Conservation (phyloP, 1,140 invertebrate species). For the Atopsyche davidsoni region DNA sequence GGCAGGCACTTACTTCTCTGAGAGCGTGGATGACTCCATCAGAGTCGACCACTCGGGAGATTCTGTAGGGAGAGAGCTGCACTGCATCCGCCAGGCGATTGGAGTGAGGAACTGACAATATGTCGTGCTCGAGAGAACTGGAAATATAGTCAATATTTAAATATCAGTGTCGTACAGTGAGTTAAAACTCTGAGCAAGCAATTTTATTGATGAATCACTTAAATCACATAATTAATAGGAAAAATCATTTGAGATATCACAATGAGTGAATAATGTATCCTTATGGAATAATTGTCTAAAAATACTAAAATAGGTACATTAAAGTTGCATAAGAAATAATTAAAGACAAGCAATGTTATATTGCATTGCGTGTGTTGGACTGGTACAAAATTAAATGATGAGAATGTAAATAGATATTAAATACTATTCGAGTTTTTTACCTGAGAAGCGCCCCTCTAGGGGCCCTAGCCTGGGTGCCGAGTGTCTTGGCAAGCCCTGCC, state of each 20-base stretch:
- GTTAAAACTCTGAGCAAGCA: no score
- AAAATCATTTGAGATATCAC: no score
- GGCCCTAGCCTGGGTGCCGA: constrained; percentile 50
- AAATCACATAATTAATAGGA: no score
- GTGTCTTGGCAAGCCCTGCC: constrained; percentile 43
- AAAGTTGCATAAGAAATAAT: neutral
- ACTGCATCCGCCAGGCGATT: constrained; percentile 47
- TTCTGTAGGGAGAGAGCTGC: constrained; percentile 64
- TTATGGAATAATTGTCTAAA: no score
- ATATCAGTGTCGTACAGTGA: no score
- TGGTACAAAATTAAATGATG: no score
- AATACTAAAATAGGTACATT: neutral
- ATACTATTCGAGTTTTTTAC: no score
- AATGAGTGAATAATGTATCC: no score
- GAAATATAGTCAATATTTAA: no score
- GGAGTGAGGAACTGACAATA: constrained; percentile 43
- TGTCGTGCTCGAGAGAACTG: constrained; percentile 51
- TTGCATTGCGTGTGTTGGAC: no score
- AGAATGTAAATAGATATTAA: neutral
- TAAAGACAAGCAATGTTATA: no score
- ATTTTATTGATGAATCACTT: no score
- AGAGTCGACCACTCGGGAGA: constrained; percentile 65
- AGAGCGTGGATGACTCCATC: constrained; percentile 64
- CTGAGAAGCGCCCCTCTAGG: constrained; percentile 50
- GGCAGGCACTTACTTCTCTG: constrained; percentile 56